Evolutionary conservation across 2,888 invertebrate species (phyloP), one percentile per base, ranked within the genome.

Genomic region (Dryococelus australis): DNA sequence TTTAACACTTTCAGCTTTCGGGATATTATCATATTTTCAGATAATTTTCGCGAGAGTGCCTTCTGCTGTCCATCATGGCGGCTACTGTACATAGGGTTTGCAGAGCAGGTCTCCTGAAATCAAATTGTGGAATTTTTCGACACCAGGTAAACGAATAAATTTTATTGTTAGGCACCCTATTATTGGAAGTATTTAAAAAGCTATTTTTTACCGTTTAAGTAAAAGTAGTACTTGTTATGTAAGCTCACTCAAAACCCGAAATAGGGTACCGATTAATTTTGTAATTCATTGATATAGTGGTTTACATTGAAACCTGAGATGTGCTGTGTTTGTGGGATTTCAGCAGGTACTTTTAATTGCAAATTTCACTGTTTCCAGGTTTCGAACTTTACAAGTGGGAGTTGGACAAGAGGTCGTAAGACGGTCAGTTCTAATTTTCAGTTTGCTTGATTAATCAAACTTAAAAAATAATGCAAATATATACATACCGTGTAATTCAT

Each of bases 31-130:
- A 47, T 65, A 65, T 0, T 24, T 16, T 65, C 65, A n/a, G n/a
- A 65, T n/a, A 20, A 65, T 24, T 24, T 65, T 24, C n/a, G 8
- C n/a, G 13, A 16, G 20, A 26, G 9, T 51, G 53, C 53, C 53
- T 83, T 90, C 90, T 91, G 92, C 91, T 91, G 91, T 90, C 94
- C 95, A 97, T 95, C 94, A 97, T 97, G 97, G 97, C 97, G 95
- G 96, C 96, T 93, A 95, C 96, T 93, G 95, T 97, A 93, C 96
- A 97, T 94, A 95, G 97, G 94, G 95, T 97, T 95, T 97, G 95
- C 94, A 96, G 96, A 94, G 95, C 96, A 92, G 95, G 96, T 93
- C 95, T 97, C 93, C 95, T 97, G 92, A 97, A 96, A 95, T 94
- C 95, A 91, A 94, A 94, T 93, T 95, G 95, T 93, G 93, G 94